phyloP scores from a whole-genome alignment of 2,113 vertebrate genomes.

The Chaetorhynchus papuensis region DNA sequence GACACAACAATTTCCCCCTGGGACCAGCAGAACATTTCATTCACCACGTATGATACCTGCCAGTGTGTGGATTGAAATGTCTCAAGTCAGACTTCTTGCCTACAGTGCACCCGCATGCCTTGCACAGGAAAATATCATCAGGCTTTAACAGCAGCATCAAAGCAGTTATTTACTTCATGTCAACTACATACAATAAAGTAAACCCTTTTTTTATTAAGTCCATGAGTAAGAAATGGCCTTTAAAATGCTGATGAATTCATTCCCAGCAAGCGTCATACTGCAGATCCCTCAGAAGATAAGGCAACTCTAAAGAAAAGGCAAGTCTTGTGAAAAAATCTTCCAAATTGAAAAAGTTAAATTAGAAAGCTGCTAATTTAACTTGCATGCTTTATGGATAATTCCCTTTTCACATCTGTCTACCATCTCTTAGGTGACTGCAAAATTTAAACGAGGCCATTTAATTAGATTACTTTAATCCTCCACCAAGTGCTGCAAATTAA shows the following conservation, averaged over 20 bases:
- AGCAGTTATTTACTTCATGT: background rate
- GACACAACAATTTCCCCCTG: background rate
- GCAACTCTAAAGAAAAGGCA: background rate
- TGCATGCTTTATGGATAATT: slow-evolving; percentile 2
- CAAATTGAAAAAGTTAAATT: background rate
- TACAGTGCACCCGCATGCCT: background rate
- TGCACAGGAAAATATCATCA: background rate
- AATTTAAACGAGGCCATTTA: slow-evolving; percentile 42
- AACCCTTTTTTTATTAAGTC: background rate
- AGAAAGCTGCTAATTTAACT: slow-evolving; percentile 15
- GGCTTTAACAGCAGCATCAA: background rate
- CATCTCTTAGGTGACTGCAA: slow-evolving; percentile 29
- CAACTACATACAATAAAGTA: background rate
- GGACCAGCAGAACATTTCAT: background rate
- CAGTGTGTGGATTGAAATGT: background rate
- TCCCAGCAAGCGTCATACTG: background rate
- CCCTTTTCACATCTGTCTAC: slow-evolving; percentile 4
- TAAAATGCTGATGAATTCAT: background rate
- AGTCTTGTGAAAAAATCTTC: background rate
- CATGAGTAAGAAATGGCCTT: background rate
- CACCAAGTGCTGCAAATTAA: slow-evolving; percentile 18
- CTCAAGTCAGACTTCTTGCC: background rate
- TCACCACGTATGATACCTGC: rapidly evolving
- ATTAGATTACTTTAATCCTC: slow-evolving; percentile 44
- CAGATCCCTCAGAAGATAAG: background rate